These are phyloP conservation scores for Eremobia ochroleuca DNA, from an alignment of 2,888 invertebrate genomes.

Conservation along the genomic window DNA sequence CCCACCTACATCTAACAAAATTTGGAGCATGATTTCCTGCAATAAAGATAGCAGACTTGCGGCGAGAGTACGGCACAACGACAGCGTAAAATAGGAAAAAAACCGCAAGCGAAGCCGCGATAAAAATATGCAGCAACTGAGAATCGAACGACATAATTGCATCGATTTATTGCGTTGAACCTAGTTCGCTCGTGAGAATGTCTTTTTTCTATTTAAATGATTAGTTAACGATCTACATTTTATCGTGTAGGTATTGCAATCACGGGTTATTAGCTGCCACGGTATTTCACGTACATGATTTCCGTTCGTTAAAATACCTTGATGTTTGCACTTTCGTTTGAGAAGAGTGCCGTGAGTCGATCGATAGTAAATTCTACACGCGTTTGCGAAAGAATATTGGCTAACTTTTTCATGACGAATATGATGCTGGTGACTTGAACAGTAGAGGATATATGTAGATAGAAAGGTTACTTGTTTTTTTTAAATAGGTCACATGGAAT, in stretches of 20 bases:
- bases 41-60: slow-evolving; percentile 63
- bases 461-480: neutral
- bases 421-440: neutral
- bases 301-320: slow-evolving; percentile 51
- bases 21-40: slow-evolving; percentile 69
- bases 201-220: slow-evolving; percentile 68
- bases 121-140: slow-evolving; percentile 55
- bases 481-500: slow-evolving; percentile 3
- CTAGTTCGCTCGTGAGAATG: slow-evolving; percentile 72
- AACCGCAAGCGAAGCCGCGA: slow-evolving; percentile 46
- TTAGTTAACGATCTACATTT: slow-evolving; percentile 70
- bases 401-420: slow-evolving; percentile 39
- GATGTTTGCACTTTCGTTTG: slow-evolving; percentile 51
- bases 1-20: slow-evolving; percentile 54
- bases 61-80: slow-evolving; percentile 58
- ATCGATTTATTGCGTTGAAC: slow-evolving; percentile 66
- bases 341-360: slow-evolving; percentile 42
- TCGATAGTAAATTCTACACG: slow-evolving; percentile 25
- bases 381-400: slow-evolving; percentile 28
- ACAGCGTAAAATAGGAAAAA: slow-evolving; percentile 51
- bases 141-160: slow-evolving; percentile 68
- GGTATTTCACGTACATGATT: slow-evolving; percentile 40
- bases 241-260: slow-evolving; percentile 59
- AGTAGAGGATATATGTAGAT: neutral
- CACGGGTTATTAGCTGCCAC: slow-evolving; percentile 39